These are phyloP conservation scores for Drosophila putrida DNA, from an alignment of 2,888 invertebrate genomes.

Conservation along the genomic window DNA sequence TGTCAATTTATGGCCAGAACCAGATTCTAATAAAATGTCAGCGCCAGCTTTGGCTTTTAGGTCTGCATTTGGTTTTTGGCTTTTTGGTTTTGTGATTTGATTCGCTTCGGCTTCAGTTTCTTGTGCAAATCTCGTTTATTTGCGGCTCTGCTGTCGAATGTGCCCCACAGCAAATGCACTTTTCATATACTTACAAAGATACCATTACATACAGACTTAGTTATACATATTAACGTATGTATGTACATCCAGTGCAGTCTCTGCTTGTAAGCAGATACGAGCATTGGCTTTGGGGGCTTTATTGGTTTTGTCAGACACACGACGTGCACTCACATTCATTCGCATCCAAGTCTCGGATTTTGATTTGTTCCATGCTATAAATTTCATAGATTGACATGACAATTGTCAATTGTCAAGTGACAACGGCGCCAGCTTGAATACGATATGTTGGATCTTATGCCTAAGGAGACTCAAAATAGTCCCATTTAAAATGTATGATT, in stretches of 20 bases:
- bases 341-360: constrained; percentile 44
- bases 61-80: constrained; percentile 30
- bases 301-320: constrained; percentile 62
- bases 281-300: constrained; percentile 50
- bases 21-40: constrained; percentile 66
- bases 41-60: constrained; percentile 43
- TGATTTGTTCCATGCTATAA: constrained; percentile 71
- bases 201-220: not conserved
- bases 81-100: constrained; percentile 22
- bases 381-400: constrained; percentile 73
- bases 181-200: constrained; percentile 52
- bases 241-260: not conserved
- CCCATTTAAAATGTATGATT: not conserved
- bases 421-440: constrained; percentile 43
- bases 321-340: constrained; percentile 2
- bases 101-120: constrained; percentile 41
- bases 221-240: not conserved
- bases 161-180: constrained; percentile 73
- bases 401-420: constrained; percentile 71
- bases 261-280: constrained; percentile 29
- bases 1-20: constrained; percentile 71
- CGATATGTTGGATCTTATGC: constrained; percentile 4
- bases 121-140: constrained; percentile 71
- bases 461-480: not conserved
- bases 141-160: constrained; percentile 65